Conservation (phyloP, 2,888 invertebrate species). For the Heteromyza rotundicornis region DNA sequence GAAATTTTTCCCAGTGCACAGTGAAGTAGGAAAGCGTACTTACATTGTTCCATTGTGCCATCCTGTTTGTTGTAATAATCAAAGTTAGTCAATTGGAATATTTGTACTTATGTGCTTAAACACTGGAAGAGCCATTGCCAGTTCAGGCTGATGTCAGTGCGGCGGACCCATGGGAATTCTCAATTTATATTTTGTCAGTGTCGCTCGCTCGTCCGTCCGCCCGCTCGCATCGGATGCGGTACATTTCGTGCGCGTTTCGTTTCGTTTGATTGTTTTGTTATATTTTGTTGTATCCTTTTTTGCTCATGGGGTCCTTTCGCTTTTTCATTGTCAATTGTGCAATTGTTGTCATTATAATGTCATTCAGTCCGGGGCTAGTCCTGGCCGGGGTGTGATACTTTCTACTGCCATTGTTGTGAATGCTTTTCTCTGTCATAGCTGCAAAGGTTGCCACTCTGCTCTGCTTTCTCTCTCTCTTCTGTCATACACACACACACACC, state of each 20-base stretch:
- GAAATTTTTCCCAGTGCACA: too few relatives aligned
- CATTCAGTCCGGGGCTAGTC: constrained; percentile 26
- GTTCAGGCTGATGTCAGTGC: neutral
- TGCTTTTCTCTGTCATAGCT: too few relatives aligned
- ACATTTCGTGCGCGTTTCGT: constrained; percentile 31
- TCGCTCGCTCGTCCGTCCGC: too few relatives aligned
- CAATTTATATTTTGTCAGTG: constrained; percentile 40
- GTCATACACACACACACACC: neutral
- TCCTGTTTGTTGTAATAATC: constrained; percentile 45
- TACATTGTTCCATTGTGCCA: too few relatives aligned
- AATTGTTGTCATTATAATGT: constrained; percentile 43
- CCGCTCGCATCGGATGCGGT: too few relatives aligned
- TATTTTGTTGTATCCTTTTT: constrained; percentile 21
- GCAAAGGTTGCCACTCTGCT: neutral
- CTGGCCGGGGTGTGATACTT: neutral
- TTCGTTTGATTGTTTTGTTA: constrained; percentile 29
- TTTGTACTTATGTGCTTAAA: constrained; percentile 53
- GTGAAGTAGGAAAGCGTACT: too few relatives aligned
- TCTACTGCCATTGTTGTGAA: too few relatives aligned
- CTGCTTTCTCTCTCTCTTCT: constrained; percentile 3
- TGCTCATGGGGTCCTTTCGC: constrained; percentile 25
- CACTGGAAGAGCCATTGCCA: too few relatives aligned
- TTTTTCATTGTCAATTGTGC: constrained; percentile 35
- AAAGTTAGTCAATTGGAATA: constrained; percentile 54
- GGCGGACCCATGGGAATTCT: constrained; percentile 44